A percentile compares a stretch with the other conserved stretches of the same genome.
phyloP scores from a whole-genome alignment of 2,797 vertebrate genomes.

The Crocodylus rhombifer region DNA sequence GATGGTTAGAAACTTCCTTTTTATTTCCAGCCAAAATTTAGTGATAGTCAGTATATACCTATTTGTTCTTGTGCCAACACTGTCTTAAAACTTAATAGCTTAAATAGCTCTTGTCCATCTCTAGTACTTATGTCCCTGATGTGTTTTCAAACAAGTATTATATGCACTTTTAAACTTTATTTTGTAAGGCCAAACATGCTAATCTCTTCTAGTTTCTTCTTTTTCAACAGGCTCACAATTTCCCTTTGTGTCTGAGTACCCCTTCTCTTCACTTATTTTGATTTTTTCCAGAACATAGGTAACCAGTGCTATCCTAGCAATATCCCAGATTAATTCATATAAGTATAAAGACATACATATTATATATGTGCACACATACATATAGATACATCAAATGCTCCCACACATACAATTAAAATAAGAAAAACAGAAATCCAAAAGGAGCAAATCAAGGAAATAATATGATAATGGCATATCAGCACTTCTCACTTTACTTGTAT shows the following conservation, averaged over 20 bases:
- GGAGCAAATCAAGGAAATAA: neutral
- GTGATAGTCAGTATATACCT: rapidly evolving
- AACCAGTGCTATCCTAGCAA: neutral
- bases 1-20: neutral
- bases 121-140: rapidly evolving
- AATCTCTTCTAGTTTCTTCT: neutral
- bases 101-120: neutral
- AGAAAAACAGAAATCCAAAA: neutral
- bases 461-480: neutral
- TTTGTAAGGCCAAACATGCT: neutral
- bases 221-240: rapidly evolving
- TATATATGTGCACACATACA: too few relatives aligned
- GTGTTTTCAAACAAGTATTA: neutral
- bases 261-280: neutral
- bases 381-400: neutral
- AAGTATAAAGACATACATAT: too few relatives aligned
- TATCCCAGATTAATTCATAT: too few relatives aligned
- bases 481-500: neutral
- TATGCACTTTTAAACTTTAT: neutral
- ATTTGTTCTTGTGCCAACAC: neutral
- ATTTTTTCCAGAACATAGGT: neutral
- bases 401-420: neutral
- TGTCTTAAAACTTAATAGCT: neutral
- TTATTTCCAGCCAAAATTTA: neutral
- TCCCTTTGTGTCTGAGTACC: neutral